These are phyloP conservation scores for Mantis religiosa DNA, from an alignment of 2,888 invertebrate genomes.

Conservation along the genomic window DNA sequence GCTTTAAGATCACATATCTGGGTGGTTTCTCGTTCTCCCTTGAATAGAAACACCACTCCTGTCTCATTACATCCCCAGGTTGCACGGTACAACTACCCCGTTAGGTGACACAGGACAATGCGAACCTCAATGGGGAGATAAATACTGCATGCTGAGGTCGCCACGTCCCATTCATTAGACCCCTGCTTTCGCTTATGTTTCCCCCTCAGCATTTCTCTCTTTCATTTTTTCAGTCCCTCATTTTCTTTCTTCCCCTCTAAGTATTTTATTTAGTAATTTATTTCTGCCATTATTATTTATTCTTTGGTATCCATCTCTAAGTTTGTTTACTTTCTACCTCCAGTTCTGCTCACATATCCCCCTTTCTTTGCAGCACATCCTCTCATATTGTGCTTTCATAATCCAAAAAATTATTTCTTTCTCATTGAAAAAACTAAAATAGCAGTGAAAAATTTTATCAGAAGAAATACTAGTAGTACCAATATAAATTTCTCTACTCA, in stretches of 20 bases:
- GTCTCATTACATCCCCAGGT: not conserved
- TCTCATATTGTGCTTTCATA: too few relatives aligned
- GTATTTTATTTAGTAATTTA: not conserved
- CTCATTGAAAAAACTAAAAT: too few relatives aligned
- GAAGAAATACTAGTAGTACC: too few relatives aligned
- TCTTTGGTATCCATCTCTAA: too few relatives aligned
- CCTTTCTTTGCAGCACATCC: too few relatives aligned
- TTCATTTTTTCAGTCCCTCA: not conserved
- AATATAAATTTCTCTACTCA: too few relatives aligned
- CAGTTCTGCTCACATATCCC: too few relatives aligned
- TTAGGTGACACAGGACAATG: not conserved
- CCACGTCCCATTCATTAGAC: not conserved
- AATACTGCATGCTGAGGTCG: slow-evolving; percentile 4
- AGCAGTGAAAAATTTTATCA: too few relatives aligned
- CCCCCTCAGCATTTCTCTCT: not conserved
- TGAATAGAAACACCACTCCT: not conserved
- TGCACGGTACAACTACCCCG: not conserved
- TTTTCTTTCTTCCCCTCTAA: not conserved
- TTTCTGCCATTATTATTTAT: not conserved
- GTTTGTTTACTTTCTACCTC: too few relatives aligned
- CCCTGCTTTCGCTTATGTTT: too few relatives aligned
- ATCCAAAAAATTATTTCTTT: too few relatives aligned
- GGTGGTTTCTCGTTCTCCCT: not conserved
- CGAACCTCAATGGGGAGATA: slow-evolving; percentile 13
- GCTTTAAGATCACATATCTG: too few relatives aligned